Percentiles rank a stretch among this genome's conserved stretches.
phyloP scores from a whole-genome alignment of 2,888 invertebrate genomes.

The Entomobrya multifasciata region DNA sequence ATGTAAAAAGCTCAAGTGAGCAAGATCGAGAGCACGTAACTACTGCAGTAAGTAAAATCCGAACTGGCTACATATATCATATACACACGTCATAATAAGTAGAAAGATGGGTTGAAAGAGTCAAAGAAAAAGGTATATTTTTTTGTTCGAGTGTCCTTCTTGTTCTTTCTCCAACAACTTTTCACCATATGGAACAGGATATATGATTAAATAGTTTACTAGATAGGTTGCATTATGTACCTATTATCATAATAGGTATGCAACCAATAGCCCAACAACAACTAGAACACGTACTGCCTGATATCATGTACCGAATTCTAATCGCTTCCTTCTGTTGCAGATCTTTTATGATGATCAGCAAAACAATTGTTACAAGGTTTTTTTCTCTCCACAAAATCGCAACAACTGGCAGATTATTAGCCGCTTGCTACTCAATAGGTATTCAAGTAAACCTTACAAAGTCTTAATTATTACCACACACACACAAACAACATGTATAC shows the following conservation, averaged over 20 bases:
- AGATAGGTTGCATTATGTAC: background rate
- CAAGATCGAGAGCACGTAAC: slow-evolving; percentile 60
- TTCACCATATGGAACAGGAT: slow-evolving; percentile 38
- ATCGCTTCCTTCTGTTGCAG: slow-evolving; percentile 9
- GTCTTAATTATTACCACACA: background rate
- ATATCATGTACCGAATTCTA: slow-evolving; percentile 7
- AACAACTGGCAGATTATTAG: background rate
- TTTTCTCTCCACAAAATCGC: background rate
- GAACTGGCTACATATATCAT: slow-evolving; percentile 22
- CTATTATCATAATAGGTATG: background rate
- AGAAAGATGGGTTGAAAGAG: background rate
- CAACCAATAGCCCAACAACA: background rate
- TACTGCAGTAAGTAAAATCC: slow-evolving; percentile 66
- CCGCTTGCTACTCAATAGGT: background rate
- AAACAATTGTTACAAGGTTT: slow-evolving; percentile 2
- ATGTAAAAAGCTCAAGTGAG: slow-evolving; percentile 5
- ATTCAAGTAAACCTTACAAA: background rate
- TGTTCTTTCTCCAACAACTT: background rate
- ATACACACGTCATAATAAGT: slow-evolving; percentile 34
- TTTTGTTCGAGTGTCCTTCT: slow-evolving; percentile 23
- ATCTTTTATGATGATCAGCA: background rate
- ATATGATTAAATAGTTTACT: background rate
- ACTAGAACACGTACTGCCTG: background rate
- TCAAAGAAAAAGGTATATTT: slow-evolving; percentile 11
- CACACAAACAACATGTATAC: background rate